Percentiles rank a stretch among this genome's conserved stretches.
Evolutionary conservation across 2,888 invertebrate genomes (phyloP).

Genomic region (Cheilosia variabilis): DNA sequence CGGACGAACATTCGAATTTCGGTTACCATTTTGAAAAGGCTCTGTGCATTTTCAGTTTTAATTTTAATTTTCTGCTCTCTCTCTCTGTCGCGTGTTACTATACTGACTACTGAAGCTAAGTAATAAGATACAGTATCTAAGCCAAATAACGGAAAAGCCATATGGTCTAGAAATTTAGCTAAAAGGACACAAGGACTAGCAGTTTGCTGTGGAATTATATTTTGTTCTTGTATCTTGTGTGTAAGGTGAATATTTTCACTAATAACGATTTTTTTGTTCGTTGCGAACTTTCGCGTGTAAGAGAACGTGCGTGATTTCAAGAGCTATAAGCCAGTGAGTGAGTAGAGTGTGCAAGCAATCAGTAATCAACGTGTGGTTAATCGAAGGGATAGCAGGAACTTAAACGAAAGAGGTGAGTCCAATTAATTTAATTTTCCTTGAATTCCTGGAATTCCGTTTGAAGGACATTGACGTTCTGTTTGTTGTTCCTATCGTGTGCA

Average conservation of each 20-base stretch:
- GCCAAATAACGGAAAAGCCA: slow-evolving; percentile 44
- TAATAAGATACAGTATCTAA: slow-evolving; percentile 27
- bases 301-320: slow-evolving; percentile 31
- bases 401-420: slow-evolving; percentile 33
- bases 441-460: slow-evolving; percentile 54
- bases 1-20: slow-evolving; percentile 73
- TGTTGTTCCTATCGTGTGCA: background rate
- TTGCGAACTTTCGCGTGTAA: slow-evolving; percentile 19
- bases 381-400: slow-evolving; percentile 62
- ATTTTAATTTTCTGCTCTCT: slow-evolving; percentile 18
- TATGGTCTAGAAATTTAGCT: slow-evolving; percentile 48
- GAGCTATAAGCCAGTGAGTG: slow-evolving; percentile 19
- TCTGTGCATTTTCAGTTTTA: slow-evolving; percentile 11
- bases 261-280: slow-evolving; percentile 19
- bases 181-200: slow-evolving; percentile 49
- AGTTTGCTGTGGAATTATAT: slow-evolving; percentile 1
- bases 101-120: slow-evolving; percentile 7
- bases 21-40: slow-evolving; percentile 53
- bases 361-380: slow-evolving; percentile 51
- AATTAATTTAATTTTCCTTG: slow-evolving; percentile 15
- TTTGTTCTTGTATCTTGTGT: slow-evolving; percentile 19
- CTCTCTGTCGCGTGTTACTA: slow-evolving; percentile 6
- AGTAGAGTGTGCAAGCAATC: slow-evolving; percentile 25
- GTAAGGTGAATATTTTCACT: slow-evolving; percentile 32
- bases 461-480: slow-evolving; percentile 42